A percentile compares a stretch with the other conserved stretches of the same genome.
Conservation (phyloP, 2,797 vertebrate genomes). For the Astyanax mexicanus region DNA sequence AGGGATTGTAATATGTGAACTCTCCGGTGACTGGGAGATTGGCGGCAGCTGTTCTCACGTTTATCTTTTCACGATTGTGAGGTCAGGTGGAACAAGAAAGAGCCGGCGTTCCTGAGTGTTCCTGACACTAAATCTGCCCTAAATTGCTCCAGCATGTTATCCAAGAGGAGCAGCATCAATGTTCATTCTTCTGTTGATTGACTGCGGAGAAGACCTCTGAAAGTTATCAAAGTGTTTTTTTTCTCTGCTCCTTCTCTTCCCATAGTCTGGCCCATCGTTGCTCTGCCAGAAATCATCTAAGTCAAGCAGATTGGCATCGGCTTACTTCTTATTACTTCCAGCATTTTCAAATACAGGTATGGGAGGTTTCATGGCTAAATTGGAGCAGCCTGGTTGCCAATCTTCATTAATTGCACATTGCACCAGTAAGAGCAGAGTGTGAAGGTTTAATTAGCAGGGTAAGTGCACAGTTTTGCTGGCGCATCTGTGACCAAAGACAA, state of each 20-base stretch:
- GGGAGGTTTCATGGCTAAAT: too few species aligned
- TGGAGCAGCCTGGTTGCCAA: too few species aligned
- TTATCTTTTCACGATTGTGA: background rate
- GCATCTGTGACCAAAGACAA: too few species aligned
- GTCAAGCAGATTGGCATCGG: constrained; percentile 48
- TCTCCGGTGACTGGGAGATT: background rate
- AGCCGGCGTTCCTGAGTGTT: background rate
- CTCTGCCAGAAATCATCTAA: constrained; percentile 50
- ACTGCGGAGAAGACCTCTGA: constrained; percentile 47
- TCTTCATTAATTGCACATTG: too few species aligned
- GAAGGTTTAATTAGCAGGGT: too few species aligned
- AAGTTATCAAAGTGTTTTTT: constrained; percentile 62
- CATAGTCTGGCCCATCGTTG: constrained; percentile 49
- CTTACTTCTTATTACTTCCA: constrained; percentile 65
- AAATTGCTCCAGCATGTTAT: background rate
- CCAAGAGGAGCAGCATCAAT: background rate
- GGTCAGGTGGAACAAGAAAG: background rate
- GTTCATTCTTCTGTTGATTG: background rate
- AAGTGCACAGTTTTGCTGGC: too few species aligned
- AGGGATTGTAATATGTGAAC: background rate
- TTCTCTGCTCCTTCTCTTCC: too few species aligned
- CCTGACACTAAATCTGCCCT: background rate
- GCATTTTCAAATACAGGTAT: constrained; percentile 70
- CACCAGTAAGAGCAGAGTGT: too few species aligned
- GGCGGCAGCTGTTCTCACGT: background rate